These are phyloP conservation scores for Coranthus polyacanthus DNA, from an alignment of 2,797 vertebrate genomes.

Conservation along the genomic window DNA sequence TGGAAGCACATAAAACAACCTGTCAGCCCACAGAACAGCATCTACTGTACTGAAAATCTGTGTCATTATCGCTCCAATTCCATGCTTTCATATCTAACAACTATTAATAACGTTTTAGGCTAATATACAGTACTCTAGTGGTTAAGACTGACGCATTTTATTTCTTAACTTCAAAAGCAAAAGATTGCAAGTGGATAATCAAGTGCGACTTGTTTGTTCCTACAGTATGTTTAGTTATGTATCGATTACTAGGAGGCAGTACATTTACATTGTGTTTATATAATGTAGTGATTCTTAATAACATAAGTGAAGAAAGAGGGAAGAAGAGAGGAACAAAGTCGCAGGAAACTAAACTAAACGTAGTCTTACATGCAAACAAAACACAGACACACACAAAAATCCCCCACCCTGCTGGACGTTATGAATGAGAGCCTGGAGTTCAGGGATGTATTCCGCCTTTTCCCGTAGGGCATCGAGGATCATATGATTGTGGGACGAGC, in stretches of 20 bases:
- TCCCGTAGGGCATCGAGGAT: slow-evolving; percentile 93
- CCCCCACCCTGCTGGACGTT: slow-evolving; percentile 92
- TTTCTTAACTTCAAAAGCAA: background rate
- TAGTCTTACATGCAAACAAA: background rate
- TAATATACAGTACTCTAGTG: too few relatives aligned
- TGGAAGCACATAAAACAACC: slow-evolving; percentile 66
- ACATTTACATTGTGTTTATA: too few relatives aligned
- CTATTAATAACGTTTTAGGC: background rate
- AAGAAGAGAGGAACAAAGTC: background rate
- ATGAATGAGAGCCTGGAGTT: slow-evolving; percentile 91
- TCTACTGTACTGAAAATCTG: background rate
- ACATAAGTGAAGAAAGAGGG: too few relatives aligned
- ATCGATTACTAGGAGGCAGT: background rate
- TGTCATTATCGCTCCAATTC: background rate
- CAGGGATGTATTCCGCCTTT: slow-evolving; percentile 93
- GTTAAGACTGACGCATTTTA: too few relatives aligned
- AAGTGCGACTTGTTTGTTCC: background rate
- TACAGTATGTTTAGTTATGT: background rate
- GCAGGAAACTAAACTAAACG: background rate
- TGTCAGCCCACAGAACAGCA: background rate
- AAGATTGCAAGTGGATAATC: background rate
- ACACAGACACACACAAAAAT: too few relatives aligned
- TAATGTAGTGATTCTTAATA: too few relatives aligned
- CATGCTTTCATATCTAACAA: background rate
- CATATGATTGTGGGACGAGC: slow-evolving; percentile 92